Conservation (phyloP, 2,888 invertebrate genomes). For the Heliconius cydno region DNA sequence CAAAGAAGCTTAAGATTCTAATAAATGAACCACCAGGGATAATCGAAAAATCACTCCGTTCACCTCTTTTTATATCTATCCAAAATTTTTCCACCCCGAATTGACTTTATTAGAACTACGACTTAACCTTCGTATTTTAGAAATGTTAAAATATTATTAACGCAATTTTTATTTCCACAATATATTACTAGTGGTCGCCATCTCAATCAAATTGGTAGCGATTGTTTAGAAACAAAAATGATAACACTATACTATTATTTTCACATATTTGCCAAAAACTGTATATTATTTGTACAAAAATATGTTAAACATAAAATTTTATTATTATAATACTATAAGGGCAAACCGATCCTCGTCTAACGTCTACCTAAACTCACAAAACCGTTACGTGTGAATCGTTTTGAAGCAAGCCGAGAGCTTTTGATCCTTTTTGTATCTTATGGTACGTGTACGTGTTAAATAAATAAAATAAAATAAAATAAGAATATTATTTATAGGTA, state of each 20-base stretch:
- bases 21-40: no score
- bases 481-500: not conserved
- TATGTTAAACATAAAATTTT: slow-evolving; percentile 8
- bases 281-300: not conserved
- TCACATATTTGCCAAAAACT: not conserved
- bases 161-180: not conserved
- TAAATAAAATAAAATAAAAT: slow-evolving; percentile 3
- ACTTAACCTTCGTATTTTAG: not conserved
- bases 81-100: not conserved
- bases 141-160: not conserved
- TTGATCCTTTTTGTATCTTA: slow-evolving; percentile 5
- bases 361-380: slow-evolving; percentile 5
- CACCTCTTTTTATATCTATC: not conserved
- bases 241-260: not conserved
- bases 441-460: slow-evolving; percentile 3
- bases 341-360: not conserved
- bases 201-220: not conserved
- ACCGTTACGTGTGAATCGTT: slow-evolving; percentile 10
- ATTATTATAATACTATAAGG: not conserved
- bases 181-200: no score
- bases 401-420: not conserved
- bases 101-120: not conserved
- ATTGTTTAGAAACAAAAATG: not conserved
- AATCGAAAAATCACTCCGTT: no score
- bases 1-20: no score